Evolutionary conservation across 2,888 invertebrate genomes (phyloP), one percentile per base, ranked within the genome.

Genomic region (Xanthostigma xanthostigma): DNA sequence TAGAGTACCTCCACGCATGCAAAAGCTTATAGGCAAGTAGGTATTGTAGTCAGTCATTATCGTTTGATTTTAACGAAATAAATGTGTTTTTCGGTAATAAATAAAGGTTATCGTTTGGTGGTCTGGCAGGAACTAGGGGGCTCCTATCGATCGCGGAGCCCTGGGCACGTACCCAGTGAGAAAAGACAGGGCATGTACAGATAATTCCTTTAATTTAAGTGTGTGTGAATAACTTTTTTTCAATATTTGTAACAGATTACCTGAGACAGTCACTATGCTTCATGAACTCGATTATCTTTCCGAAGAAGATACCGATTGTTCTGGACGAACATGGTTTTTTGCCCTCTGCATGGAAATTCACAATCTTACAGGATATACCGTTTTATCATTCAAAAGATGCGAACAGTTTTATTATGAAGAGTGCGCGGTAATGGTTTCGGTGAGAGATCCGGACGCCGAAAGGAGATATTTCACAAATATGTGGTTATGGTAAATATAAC

Each of bases 281-380:
- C 63, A 66, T 40, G 69, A 70, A 58, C 58, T 73, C 36, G 64
- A 60, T 42, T 58, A 55, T 49, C 53, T 57, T 42, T 50, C 59
- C 2, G 51, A 52, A 8, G 59, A 61, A 50, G 62, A 63, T 50
- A 53, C 50, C 1, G 62, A 63, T 48, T 58, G 57, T 51, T 57
- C 62, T 9, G 77, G 73, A 41, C 69, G 69, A 55, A 72, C 74
- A 1, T 78, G 78, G 76, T 81, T 77, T 58, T 76, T 75, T 58
- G 72, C 71, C 8, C 64, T 75, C 33, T 72, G 75, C 39, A 60
- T 78, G 36, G 69, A 73, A 45, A 64, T 80, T 36, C 68, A 76
- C 44, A 61, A 81, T 38, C 77, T 83, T 58, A 74, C 77, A 0
- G 77, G 79, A 0, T 71, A 75, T 47, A 67, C 69, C 11, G 64